phyloP scores from a whole-genome alignment of 1,140 invertebrate species.

The Hyles vespertilio region DNA sequence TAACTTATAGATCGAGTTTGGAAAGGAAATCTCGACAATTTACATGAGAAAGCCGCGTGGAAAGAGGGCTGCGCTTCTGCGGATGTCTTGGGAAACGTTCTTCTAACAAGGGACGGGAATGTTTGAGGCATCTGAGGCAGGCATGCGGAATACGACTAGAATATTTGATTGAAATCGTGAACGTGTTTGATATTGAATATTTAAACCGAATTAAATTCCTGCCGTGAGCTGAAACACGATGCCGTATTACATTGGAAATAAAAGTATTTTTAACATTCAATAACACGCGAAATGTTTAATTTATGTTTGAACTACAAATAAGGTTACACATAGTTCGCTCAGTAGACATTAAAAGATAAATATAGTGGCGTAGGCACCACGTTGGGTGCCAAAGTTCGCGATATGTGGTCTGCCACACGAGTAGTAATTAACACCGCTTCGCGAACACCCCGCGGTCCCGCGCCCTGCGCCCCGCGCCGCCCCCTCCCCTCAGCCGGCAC shows the following conservation, averaged over 20 bases:
- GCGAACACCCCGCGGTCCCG: slow-evolving; percentile 19
- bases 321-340: slow-evolving; percentile 29
- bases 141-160: slow-evolving; percentile 46
- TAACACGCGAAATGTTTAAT: not conserved
- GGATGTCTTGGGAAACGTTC: slow-evolving; percentile 25
- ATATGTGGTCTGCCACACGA: slow-evolving; percentile 62
- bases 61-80: slow-evolving; percentile 33
- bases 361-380: slow-evolving; percentile 34
- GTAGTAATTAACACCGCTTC: slow-evolving; percentile 68
- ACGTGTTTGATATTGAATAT: slow-evolving; percentile 40
- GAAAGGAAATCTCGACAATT: slow-evolving; percentile 56
- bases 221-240: not conserved
- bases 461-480: slow-evolving; percentile 18
- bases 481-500: slow-evolving; percentile 15
- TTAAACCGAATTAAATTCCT: not conserved
- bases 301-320: slow-evolving; percentile 20
- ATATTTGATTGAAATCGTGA: slow-evolving; percentile 61
- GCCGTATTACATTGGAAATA: not conserved
- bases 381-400: slow-evolving; percentile 61
- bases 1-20: slow-evolving; percentile 48
- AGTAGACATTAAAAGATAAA: slow-evolving; percentile 54
- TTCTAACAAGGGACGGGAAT: slow-evolving; percentile 57
- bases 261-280: not conserved
- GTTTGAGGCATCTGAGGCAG: slow-evolving; percentile 52
- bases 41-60: slow-evolving; percentile 53